A percentile compares a stretch with the other conserved stretches of the same genome.
phyloP scores from a whole-genome alignment of 2,797 vertebrate species.

The Zonotrichia albicollis region DNA sequence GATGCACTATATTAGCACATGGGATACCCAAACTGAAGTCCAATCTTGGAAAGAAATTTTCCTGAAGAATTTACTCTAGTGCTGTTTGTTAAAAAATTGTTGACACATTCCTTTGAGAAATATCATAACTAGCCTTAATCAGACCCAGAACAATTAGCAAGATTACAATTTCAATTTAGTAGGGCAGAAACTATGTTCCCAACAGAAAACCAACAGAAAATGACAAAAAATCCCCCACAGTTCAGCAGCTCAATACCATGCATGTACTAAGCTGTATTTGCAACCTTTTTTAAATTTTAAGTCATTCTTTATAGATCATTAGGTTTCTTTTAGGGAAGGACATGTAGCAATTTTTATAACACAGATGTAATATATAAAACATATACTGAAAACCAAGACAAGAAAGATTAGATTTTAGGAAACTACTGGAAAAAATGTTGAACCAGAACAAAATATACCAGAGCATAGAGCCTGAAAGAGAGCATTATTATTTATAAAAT shows the following conservation, averaged over 20 bases:
- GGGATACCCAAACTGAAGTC: not conserved
- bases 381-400: not conserved
- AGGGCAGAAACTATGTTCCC: not conserved
- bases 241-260: not conserved
- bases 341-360: not conserved
- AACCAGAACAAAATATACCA: not conserved
- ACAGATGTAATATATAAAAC: not conserved
- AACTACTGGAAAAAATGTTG: not conserved
- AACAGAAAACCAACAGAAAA: not conserved
- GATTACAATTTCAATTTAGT: not conserved
- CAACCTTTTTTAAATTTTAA: not conserved
- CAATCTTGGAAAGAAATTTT: not conserved
- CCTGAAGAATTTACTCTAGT: not conserved
- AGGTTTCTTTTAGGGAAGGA: not conserved
- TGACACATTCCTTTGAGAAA: not conserved
- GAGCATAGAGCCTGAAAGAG: not conserved
- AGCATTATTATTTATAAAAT: not conserved
- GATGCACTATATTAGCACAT: not conserved
- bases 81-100: not conserved
- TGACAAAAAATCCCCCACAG: fast-evolving
- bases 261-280: not conserved
- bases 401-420: not conserved
- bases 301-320: not conserved
- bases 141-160: not conserved
- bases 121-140: not conserved